Evolutionary conservation across 2,797 vertebrate species (phyloP).

Genomic region (Octomys mimax): DNA sequence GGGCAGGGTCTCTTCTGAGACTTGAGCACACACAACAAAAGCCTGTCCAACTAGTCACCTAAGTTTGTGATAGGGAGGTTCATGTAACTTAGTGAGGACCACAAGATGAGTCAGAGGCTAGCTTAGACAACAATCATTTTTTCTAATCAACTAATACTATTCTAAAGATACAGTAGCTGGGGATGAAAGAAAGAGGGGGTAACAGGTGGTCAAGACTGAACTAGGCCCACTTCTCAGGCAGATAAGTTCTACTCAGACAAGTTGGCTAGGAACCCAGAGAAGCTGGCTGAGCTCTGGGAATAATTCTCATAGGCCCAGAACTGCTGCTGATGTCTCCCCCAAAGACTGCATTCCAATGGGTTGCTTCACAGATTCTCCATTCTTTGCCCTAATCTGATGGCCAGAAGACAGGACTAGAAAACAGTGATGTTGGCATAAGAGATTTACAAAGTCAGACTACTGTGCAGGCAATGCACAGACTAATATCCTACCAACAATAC

Average conservation of each 20-base stretch:
- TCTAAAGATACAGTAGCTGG: conserved; percentile 2
- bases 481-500: neutral
- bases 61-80: neutral
- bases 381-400: neutral
- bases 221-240: neutral
- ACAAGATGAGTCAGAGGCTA: conserved; percentile 49
- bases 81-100: neutral
- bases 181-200: neutral
- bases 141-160: conserved; percentile 30
- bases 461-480: neutral
- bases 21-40: conserved; percentile 19
- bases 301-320: neutral
- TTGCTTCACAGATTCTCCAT: neutral
- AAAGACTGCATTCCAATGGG: neutral
- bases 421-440: neutral
- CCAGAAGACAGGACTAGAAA: conserved; percentile 36
- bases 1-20: neutral
- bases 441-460: conserved; percentile 20
- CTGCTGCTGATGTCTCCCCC: neutral
- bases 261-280: conserved; percentile 6
- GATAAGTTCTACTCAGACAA: neutral
- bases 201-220: conserved; percentile 25
- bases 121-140: conserved; percentile 56
- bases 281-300: conserved; percentile 31
- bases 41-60: neutral